A percentile compares a stretch with the other conserved stretches of the same genome.
phyloP scores from a whole-genome alignment of 2,797 vertebrate species.

The Crocodylus rhombifer region DNA sequence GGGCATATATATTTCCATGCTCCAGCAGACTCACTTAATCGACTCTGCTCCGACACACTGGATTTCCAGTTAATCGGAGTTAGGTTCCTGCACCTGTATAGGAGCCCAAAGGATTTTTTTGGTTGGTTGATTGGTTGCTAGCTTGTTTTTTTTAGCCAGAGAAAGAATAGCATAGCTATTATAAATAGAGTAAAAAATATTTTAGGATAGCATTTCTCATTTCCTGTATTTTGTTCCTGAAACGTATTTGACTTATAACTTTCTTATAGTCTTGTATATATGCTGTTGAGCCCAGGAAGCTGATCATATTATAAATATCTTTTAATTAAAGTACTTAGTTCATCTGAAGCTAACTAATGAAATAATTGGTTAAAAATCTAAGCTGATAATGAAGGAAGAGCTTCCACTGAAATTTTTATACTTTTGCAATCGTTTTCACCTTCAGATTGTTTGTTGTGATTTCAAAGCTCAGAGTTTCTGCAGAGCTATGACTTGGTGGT shows the following conservation, averaged over 20 bases:
- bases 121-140: no score
- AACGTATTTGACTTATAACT: background rate
- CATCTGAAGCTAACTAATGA: background rate
- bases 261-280: background rate
- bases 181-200: background rate
- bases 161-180: background rate
- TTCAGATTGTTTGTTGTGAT: background rate
- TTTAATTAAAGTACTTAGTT: background rate
- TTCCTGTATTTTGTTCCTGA: background rate
- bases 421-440: background rate
- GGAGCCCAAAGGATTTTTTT: no score
- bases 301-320: conserved; percentile 11
- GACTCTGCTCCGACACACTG: no score
- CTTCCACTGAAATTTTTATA: background rate
- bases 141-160: no score
- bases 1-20: no score
- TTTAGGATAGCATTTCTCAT: background rate
- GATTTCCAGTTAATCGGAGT: no score
- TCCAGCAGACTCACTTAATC: no score
- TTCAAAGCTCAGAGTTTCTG: background rate
- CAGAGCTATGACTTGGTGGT: background rate
- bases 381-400: background rate
- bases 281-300: background rate
- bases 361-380: background rate
- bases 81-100: no score